Base-by-base conservation (phyloP, 2,113 vertebrate species). In the Mesitornis unicolor region DNA sequence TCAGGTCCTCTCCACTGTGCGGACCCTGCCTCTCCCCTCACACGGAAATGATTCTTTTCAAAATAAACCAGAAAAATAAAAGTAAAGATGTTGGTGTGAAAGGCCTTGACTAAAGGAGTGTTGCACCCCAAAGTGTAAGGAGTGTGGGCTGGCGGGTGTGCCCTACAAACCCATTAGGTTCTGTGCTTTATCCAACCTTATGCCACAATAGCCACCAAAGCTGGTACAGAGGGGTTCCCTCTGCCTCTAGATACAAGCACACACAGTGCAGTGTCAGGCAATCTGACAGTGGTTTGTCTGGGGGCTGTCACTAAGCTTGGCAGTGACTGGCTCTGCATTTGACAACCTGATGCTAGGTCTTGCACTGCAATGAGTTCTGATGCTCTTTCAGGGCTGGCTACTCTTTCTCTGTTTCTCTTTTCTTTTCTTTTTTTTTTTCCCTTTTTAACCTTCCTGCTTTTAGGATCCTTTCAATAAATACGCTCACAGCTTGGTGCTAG, bases 211-310 rank as follows among this genome's bases (percentile, higher is more conserved):
- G 38, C 25, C 31, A 42, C 57, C 4, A 10, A 35, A 64, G 71
- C 43, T 59, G 28, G 16, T 24, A 61, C 6, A 5, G 24, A 43
- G 57, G 81, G 77, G 35, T 68, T 36, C 47, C 15, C 25, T 31
- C 25, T 53, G 40, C 51, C 33, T 19, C 29, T 10, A 13, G 38
- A 4, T 21, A 17, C 1, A 0, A 11, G n/a, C 21, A 13, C 5
- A 13, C n/a, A n/a, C n/a, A n/a, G n/a, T n/a, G n/a, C n/a, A n/a
- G n/a, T n/a, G 54, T 6, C 57, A 53, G 43, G n/a, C n/a, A n/a
- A n/a, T n/a, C 43, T 51, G 77, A 7, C 33, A 35, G 42, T 5
- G 13, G 38, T 29, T 50, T 28, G 11, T 17, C 24, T 64, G 51
- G 50, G 53, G 51, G 42, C 68, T 65, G 36, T 26, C 53, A 31